phyloP scores from a whole-genome alignment of 2,113 vertebrate genomes.

The Callospermophilus lateralis region DNA sequence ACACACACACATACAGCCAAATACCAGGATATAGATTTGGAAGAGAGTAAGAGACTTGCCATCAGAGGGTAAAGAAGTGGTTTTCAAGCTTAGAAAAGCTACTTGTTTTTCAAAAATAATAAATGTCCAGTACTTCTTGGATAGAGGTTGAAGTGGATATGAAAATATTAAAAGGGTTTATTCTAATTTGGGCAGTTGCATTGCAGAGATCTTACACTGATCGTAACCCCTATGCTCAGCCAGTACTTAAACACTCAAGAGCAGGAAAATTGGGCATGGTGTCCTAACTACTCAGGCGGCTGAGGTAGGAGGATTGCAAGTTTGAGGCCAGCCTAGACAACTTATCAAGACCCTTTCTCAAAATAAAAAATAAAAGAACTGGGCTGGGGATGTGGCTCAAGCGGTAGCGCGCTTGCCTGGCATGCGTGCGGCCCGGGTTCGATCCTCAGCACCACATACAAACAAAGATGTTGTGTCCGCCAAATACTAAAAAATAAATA shows the following conservation, averaged over 20 bases:
- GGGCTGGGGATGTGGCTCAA: too few species aligned
- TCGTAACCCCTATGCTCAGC: neutral
- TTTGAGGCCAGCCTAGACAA: neutral
- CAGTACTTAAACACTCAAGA: neutral
- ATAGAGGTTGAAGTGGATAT: constrained; percentile 41
- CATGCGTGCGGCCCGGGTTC: too few species aligned
- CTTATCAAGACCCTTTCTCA: neutral
- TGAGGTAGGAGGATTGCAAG: neutral
- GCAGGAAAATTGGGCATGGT: neutral
- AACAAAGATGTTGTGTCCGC: too few species aligned
- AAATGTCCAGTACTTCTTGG: constrained; percentile 4
- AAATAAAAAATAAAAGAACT: neutral
- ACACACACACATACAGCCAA: neutral
- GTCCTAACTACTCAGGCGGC: neutral
- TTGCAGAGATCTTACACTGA: neutral
- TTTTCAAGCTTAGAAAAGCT: constrained; percentile 39
- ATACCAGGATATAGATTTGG: constrained; percentile 43
- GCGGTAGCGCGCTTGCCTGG: too few species aligned
- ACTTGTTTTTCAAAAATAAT: constrained; percentile 57
- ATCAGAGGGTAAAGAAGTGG: constrained; percentile 59
- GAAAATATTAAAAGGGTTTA: constrained; percentile 20
- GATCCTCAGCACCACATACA: too few species aligned
- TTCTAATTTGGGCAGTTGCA: constrained; percentile 15
- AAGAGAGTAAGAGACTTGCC: constrained; percentile 80
- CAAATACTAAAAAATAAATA: too few species aligned